Evolutionary conservation across 2,888 invertebrate genomes (phyloP).

Genomic region (Ormyrus rosae): DNA sequence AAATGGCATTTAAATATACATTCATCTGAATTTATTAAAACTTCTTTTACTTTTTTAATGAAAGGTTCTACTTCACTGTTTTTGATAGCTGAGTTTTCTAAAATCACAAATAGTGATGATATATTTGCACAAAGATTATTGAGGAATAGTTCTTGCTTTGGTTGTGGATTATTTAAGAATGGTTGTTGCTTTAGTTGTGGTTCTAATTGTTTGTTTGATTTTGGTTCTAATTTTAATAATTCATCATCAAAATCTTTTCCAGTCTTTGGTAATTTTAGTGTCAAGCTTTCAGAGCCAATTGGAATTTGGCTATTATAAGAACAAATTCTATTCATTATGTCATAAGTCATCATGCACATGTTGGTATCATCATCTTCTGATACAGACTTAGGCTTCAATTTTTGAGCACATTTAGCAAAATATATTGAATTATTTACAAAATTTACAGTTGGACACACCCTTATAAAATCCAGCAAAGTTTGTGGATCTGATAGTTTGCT

Average conservation of each 20-base stretch:
- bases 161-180: background rate
- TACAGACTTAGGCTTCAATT: background rate
- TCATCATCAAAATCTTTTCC: constrained; percentile 31
- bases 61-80: background rate
- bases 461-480: constrained; percentile 19
- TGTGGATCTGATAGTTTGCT: background rate
- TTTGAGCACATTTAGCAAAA: background rate
- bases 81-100: background rate
- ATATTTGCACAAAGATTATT: constrained; percentile 26
- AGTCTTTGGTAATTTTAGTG: constrained; percentile 18
- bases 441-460: constrained; percentile 27
- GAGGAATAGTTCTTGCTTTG: background rate
- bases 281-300: background rate
- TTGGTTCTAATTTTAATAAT: constrained; percentile 30
- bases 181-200: background rate
- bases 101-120: background rate
- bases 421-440: constrained; percentile 38
- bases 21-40: background rate
- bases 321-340: constrained; percentile 43
- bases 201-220: background rate
- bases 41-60: constrained; percentile 12
- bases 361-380: background rate
- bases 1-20: constrained; percentile 34
- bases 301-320: constrained; percentile 7
- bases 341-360: constrained; percentile 34